Evolutionary conservation across 2,797 vertebrate species (phyloP).

Genomic region (Lacerta viridis): DNA sequence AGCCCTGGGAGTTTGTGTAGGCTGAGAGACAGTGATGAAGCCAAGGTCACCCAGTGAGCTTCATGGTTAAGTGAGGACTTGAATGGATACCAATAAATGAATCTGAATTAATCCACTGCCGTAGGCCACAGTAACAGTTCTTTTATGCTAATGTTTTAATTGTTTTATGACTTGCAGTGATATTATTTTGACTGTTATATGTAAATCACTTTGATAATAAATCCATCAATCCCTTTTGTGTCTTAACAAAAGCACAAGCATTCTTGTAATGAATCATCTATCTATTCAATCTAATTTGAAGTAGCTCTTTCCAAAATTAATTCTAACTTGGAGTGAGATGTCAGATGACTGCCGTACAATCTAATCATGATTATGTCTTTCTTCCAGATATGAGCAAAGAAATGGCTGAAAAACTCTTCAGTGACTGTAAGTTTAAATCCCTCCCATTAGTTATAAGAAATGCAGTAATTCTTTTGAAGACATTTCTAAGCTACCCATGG

Average conservation of each 20-base stretch:
- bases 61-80: no score
- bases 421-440: slow-evolving; percentile 76
- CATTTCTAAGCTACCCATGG: not conserved
- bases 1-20: no score
- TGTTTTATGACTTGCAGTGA: no score
- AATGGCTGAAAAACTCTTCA: slow-evolving; percentile 79
- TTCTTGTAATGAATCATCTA: not conserved
- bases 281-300: accelerated
- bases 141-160: no score
- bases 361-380: slow-evolving; percentile 52
- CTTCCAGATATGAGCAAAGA: slow-evolving; percentile 69
- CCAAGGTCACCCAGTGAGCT: no score
- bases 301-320: not conserved
- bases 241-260: not conserved
- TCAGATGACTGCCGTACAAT: not conserved
- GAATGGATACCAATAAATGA: no score
- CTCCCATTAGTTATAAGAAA: slow-evolving; percentile 1
- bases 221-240: not conserved
- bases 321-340: not conserved
- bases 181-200: no score
- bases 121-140: no score
- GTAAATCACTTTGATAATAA: no score
- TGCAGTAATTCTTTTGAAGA: not conserved
- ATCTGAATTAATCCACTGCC: no score
- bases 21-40: no score